phyloP scores from a whole-genome alignment of 2,113 vertebrate species.

The Otolemur garnettii region DNA sequence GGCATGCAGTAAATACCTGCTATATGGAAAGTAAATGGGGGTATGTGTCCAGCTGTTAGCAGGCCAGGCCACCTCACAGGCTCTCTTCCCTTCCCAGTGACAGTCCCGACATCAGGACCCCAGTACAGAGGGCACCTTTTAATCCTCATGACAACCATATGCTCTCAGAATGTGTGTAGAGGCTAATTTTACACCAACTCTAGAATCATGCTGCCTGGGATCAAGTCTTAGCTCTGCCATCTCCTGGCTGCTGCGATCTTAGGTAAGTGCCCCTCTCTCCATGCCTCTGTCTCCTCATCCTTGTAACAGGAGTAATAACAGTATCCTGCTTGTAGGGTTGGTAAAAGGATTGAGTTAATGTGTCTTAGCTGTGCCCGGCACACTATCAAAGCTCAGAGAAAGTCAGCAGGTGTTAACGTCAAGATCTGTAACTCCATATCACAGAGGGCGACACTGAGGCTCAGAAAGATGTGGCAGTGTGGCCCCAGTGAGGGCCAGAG shows the following conservation, averaged over 20 bases:
- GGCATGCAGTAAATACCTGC: not conserved
- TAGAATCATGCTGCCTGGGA: not conserved
- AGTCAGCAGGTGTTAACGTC: fast-evolving
- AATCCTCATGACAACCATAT: not conserved
- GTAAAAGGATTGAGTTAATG: not conserved
- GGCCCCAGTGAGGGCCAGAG: not conserved
- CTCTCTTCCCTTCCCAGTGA: not conserved
- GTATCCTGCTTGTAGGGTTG: not conserved
- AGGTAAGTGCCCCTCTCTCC: not conserved
- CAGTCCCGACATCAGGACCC: not conserved
- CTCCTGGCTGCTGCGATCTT: not conserved
- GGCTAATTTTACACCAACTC: not conserved
- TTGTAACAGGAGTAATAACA: not conserved
- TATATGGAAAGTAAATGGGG: not conserved
- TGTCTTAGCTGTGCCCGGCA: not conserved
- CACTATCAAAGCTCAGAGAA: not conserved
- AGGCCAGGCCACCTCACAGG: too few species aligned
- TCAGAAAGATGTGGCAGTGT: fast-evolving
- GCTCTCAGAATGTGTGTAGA: not conserved
- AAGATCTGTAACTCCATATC: not conserved
- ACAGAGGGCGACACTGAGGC: not conserved
- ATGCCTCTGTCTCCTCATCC: not conserved
- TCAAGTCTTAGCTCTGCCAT: not conserved
- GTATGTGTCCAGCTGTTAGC: not conserved
- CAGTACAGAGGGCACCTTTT: fast-evolving